Evolutionary conservation across 2,888 invertebrate genomes (phyloP).

Genomic region (Melangyna quadrimaculata): DNA sequence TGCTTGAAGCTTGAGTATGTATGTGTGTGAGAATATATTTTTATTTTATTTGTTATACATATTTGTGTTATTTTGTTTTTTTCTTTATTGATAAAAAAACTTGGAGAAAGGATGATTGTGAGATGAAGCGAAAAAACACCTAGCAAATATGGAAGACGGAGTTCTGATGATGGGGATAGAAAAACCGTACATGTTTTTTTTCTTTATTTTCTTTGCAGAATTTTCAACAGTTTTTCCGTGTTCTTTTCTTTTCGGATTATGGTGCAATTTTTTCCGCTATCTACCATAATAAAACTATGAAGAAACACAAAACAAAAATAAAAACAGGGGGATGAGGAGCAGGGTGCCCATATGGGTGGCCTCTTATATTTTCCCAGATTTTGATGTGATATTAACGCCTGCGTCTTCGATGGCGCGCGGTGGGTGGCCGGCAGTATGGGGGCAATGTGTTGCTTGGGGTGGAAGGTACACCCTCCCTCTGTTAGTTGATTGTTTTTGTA

Average conservation of each 20-base stretch:
- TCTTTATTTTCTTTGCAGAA: background rate
- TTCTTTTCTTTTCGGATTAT: conserved; percentile 55
- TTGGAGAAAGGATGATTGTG: conserved; percentile 43
- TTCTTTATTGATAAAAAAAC: conserved; percentile 3
- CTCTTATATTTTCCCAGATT: conserved; percentile 61
- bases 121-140: conserved; percentile 62
- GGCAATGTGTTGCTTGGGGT: background rate
- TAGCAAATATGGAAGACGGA: conserved; percentile 61
- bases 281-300: conserved; percentile 63
- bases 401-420: conserved; percentile 59
- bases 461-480: conserved; percentile 10
- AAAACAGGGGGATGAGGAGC: conserved; percentile 13
- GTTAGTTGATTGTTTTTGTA: conserved; percentile 32
- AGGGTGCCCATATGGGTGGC: conserved; percentile 31
- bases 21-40: conserved; percentile 58
- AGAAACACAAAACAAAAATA: conserved; percentile 26
- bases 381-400: conserved; percentile 74
- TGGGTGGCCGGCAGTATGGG: background rate
- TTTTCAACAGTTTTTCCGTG: conserved; percentile 12
- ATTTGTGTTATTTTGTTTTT: conserved; percentile 36
- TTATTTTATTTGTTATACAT: conserved; percentile 65
- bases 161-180: conserved; percentile 14
- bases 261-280: conserved; percentile 66
- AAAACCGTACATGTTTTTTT: conserved; percentile 28
- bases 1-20: conserved; percentile 11